Conservation (phyloP, 2,797 vertebrate species). For the Diplodus puntazzo region DNA sequence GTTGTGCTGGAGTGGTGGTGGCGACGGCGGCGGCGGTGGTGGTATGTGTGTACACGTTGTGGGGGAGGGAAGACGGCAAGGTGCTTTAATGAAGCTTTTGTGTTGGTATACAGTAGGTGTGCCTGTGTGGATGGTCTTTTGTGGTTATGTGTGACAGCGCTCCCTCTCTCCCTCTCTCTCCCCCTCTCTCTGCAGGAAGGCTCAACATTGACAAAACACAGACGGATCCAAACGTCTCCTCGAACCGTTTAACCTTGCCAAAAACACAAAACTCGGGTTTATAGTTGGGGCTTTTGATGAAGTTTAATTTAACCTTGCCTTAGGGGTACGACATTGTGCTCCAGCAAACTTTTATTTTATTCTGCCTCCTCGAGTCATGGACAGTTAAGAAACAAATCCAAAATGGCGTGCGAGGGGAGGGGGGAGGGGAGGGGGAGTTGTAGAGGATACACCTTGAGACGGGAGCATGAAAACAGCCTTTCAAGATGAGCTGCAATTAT, state of each 20-base stretch:
- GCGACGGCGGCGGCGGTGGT: conserved; percentile 13
- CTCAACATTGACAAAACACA: conserved; percentile 25
- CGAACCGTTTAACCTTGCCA: conserved; percentile 56
- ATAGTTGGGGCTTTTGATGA: conserved; percentile 62
- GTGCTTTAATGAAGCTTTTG: conserved; percentile 68
- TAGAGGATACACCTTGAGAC: conserved; percentile 52
- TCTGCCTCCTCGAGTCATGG: conserved; percentile 53
- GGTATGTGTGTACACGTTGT: conserved; percentile 39
- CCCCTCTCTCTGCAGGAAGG: not conserved
- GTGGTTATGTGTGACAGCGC: conserved; percentile 9
- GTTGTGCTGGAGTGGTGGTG: conserved; percentile 39
- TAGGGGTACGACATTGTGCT: conserved; percentile 62
- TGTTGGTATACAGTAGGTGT: conserved; percentile 37
- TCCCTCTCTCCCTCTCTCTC: not conserved
- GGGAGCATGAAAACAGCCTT: conserved; percentile 59
- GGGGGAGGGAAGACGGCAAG: conserved; percentile 27
- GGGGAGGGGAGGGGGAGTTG: not conserved
- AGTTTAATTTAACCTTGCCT: conserved; percentile 71
- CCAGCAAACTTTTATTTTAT: conserved; percentile 51
- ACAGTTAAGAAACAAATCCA: conserved; percentile 52
- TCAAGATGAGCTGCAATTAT: conserved; percentile 79
- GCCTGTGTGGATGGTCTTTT: conserved; percentile 13
- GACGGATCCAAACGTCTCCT: conserved; percentile 25
- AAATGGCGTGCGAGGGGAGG: conserved; percentile 20
- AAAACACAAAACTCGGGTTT: conserved; percentile 57